Base-by-base conservation (phyloP, 2,113 vertebrate species). In the Saccopteryx leptura region DNA sequence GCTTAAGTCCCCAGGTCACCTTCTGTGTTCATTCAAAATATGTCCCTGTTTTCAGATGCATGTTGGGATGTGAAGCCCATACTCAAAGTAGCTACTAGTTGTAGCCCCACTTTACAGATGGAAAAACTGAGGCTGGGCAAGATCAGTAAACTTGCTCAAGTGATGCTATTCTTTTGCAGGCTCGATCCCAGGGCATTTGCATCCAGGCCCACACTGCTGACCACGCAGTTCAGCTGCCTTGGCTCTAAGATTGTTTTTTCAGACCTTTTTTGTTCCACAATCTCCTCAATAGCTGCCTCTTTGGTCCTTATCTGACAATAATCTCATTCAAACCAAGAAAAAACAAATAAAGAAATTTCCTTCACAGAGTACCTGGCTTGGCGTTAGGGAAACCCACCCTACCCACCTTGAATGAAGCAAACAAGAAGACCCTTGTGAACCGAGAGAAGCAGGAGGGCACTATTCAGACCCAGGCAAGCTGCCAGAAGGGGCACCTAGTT, bases 171-270 rank as follows among this genome's bases (percentile, higher is more conserved):
- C 15, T 79, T 15, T 19, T 2, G 28, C 68, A 82, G n/a, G 4
- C n/a, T 56, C 56, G 14, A 1, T 3, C 48, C 26, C 9, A 5
- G 50, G 0, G 23, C 2, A 1, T 85, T 23, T 5, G n/a, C 82
- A 31, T 14, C 17, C 48, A 87, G 48, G 48, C 23, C 7, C 21
- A 33, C 0, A 0, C 7, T 0, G 0, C 10, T 2, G 26, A 54
- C 50, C 26, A 18, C 28, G 23, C 6, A 50, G 46, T 15, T 9
- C 21, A 0, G 18, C 46, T 21, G 4, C 19, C 15, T 28, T 28
- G 52, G 23, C 31, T 31, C 48, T 33, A 12, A n/a, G 33, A 17
- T 8, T 74, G 21, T 26, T 4, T 33, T 90, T 56, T 56, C 24
- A 60, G 54, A 54, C 61, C 19, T 56, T 90, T 28, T 31, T n/a